Base-by-base conservation (phyloP, 2,888 invertebrate genomes). In the Crepidodera aurea region DNA sequence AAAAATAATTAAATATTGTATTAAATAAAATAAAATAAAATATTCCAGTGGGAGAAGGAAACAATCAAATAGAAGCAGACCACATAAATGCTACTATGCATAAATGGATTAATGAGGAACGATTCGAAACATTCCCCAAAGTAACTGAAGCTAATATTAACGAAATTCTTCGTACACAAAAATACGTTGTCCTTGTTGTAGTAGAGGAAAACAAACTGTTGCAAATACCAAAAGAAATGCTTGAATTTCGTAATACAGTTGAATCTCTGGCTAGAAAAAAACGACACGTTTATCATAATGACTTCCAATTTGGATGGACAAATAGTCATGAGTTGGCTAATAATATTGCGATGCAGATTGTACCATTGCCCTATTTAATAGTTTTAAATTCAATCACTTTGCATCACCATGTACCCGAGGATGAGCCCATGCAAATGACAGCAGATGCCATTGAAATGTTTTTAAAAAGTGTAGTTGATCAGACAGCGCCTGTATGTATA, bases 301-400 rank as follows among this genome's bases (percentile, higher is more conserved):
- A 86, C 70, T 94, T 81, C 58, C 97, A 98, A 82, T 98, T 98
- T 83, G 96, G 96, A 34, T 98, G 97, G 97, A 89, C 95, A 80
- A 94, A 93, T 0, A 91, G 88, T 68, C 90, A 93, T 1, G 94
- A 95, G 56, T 84, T 98, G 67, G 95, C 94, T 8, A 97, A 96
- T 82, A 94, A 92, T 58, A 95, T 98, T 74, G 95, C 94, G 8
- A 93, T 98, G 92, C 89, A 68, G 51, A 60, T 70, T 29, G 56
- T 74, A 40, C 61, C 71, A 1, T 56, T 74, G 39, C 74, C 74
- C 0, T 69, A 70, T 65, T 64, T 74, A 89, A 83, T 98, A 55
- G 94, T 98, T 0, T 86, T 98, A 54, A 96, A 98, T 81, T 92
- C 96, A 0, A 91, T 92, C 10, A 94, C 95, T 1, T 93, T 93